Conservation (phyloP, 1,140 invertebrate species). For the Bombus impatiens region DNA sequence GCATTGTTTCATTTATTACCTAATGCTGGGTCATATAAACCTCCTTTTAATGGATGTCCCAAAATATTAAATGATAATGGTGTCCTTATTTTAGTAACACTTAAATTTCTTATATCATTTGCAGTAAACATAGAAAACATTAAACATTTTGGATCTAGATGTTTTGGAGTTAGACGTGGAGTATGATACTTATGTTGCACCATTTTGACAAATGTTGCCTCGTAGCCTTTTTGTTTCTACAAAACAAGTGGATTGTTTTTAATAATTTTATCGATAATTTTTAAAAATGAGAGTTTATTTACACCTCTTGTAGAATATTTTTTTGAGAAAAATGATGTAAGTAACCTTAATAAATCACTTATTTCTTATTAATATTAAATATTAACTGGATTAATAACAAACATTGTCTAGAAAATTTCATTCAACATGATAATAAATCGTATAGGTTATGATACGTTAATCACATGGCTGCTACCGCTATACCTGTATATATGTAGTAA, state of each 20-base stretch:
- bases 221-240: not conserved
- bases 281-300: not conserved
- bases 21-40: slow-evolving; percentile 93
- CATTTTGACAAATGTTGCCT: slow-evolving; percentile 16
- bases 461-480: not conserved
- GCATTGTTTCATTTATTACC: slow-evolving; percentile 81
- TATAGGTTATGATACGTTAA: slow-evolving; percentile 6
- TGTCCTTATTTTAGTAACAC: slow-evolving; percentile 93
- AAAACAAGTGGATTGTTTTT: not conserved
- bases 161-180: slow-evolving; percentile 62
- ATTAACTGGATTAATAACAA: not conserved
- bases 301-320: not conserved
- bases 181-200: slow-evolving; percentile 18
- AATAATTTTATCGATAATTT: not conserved
- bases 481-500: too few relatives aligned
- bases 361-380: not conserved
- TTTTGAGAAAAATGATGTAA: too few relatives aligned
- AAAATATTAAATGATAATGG: slow-evolving; percentile 92
- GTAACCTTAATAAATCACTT: not conserved
- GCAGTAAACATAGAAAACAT: slow-evolving; percentile 88
- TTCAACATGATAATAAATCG: not conserved
- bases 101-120: slow-evolving; percentile 93
- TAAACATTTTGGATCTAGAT: slow-evolving; percentile 82
- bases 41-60: slow-evolving; percentile 91
- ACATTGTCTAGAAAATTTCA: not conserved